These are phyloP conservation scores for Drosophila sproati DNA, from an alignment of 1,140 invertebrate species.

Conservation along the genomic window DNA sequence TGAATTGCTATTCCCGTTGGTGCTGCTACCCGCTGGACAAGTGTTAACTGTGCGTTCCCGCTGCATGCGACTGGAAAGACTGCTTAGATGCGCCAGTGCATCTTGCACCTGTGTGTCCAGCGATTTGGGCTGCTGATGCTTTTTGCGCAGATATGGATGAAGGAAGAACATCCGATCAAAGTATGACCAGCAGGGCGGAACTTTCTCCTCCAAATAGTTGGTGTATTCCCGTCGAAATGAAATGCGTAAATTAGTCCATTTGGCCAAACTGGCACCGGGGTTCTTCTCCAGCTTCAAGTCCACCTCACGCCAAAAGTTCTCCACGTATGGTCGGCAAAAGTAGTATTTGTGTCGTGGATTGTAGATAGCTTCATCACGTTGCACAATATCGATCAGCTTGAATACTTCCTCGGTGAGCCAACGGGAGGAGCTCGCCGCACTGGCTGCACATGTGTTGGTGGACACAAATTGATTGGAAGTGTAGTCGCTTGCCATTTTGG, in stretches of 20 bases:
- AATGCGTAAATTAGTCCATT: slow-evolving; percentile 82
- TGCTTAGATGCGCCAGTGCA: slow-evolving; percentile 73
- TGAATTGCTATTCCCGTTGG: slow-evolving; percentile 29
- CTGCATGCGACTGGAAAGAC: slow-evolving; percentile 72
- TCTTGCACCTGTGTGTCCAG: slow-evolving; percentile 79
- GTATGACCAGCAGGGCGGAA: slow-evolving; percentile 81
- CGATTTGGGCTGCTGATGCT: slow-evolving; percentile 76
- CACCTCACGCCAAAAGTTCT: slow-evolving; percentile 83
- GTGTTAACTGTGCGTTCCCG: slow-evolving; percentile 56
- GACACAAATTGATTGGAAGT: slow-evolving; percentile 56
- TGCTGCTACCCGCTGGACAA: slow-evolving; percentile 45
- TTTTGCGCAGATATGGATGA: slow-evolving; percentile 79
- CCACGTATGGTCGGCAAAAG: slow-evolving; percentile 81
- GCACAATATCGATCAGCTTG: slow-evolving; percentile 79
- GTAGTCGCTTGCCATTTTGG: slow-evolving; percentile 62
- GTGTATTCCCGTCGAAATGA: slow-evolving; percentile 81
- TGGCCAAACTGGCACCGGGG: slow-evolving; percentile 82
- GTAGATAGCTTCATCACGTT: slow-evolving; percentile 80
- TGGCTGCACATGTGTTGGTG: slow-evolving; percentile 50
- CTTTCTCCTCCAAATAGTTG: slow-evolving; percentile 79
- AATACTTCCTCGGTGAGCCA: slow-evolving; percentile 83
- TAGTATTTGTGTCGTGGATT: slow-evolving; percentile 82
- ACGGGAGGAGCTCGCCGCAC: slow-evolving; percentile 62
- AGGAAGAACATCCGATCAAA: slow-evolving; percentile 83
- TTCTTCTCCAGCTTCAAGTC: slow-evolving; percentile 80